These are phyloP conservation scores for rat (Rattus norvegicus) DNA, from an alignment of 2,113 vertebrate genomes.

Conservation along the genomic window GRCr8 NC_086027.1:92688001-92688500, in stretches of 20 bases:
- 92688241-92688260: not conserved
- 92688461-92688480: not conserved
- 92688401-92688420: not conserved
- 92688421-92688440: not conserved
- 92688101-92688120: too few relatives aligned
- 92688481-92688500: not conserved
- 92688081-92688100: too few relatives aligned
- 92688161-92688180: not conserved
- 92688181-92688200: not conserved
- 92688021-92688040: too few relatives aligned
- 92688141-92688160: not conserved
- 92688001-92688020: too few relatives aligned
- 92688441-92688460: not conserved
- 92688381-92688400: not conserved
- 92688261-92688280: not conserved
- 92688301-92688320: not conserved
- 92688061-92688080: too few relatives aligned
- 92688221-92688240: not conserved
- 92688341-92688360: not conserved
- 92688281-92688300: not conserved
- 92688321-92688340: not conserved
- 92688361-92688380: not conserved
- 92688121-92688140: too few relatives aligned
- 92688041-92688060: too few relatives aligned
- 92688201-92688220: not conserved